phyloP scores from a whole-genome alignment of 2,113 vertebrate species.

The Prinia subflava region DNA sequence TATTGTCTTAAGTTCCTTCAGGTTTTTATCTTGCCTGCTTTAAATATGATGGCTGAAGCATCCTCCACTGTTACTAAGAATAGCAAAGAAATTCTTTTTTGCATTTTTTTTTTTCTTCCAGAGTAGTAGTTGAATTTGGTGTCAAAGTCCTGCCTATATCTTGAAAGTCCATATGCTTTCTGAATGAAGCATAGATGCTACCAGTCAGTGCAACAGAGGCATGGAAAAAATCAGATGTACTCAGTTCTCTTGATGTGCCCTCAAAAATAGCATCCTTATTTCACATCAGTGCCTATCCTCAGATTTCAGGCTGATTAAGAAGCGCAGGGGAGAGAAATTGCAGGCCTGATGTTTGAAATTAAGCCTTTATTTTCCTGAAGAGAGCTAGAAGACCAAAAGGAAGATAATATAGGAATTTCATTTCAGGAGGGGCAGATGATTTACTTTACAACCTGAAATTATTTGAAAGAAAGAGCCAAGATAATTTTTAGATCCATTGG shows the following conservation, averaged over 20 bases:
- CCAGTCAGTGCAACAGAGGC: neutral
- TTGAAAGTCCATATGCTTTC: neutral
- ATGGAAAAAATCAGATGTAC: neutral
- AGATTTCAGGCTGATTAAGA: neutral
- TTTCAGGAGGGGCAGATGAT: neutral
- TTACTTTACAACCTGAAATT: neutral
- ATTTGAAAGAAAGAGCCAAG: neutral
- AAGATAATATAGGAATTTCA: neutral
- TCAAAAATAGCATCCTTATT: neutral
- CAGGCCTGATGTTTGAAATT: neutral
- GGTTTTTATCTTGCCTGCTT: neutral
- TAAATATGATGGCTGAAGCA: neutral
- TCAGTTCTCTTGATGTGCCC: neutral
- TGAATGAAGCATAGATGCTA: neutral
- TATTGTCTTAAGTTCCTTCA: neutral
- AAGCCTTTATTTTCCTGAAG: neutral
- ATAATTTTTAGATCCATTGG: neutral
- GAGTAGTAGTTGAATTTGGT: neutral
- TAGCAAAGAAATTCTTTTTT: neutral
- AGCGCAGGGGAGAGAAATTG: neutral
- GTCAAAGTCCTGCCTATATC: neutral
- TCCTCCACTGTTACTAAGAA: neutral
- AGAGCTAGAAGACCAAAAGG: neutral
- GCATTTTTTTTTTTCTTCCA: neutral
- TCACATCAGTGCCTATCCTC: neutral